Conservation (phyloP, 2,797 vertebrate genomes). For the Pseudochaenichthys georgianus region DNA sequence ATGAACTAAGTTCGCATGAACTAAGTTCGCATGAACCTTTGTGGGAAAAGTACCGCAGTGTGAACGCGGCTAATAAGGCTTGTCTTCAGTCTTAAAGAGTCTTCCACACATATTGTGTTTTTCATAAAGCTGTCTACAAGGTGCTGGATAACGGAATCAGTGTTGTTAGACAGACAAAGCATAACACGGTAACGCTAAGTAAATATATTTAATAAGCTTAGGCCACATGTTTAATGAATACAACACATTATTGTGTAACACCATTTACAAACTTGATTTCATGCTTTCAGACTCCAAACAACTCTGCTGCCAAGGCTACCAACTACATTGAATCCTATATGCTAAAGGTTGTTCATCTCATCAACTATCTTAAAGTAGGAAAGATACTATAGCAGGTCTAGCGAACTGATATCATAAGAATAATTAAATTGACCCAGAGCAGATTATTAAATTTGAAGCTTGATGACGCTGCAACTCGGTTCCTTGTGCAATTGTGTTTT, state of each 20-base stretch:
- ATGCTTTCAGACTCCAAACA: not conserved
- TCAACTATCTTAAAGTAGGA: not conserved
- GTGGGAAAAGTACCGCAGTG: too few species aligned
- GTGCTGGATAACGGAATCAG: not conserved
- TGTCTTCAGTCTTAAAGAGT: conserved; percentile 3
- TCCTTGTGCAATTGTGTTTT: not conserved
- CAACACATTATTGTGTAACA: not conserved
- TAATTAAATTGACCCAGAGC: not conserved
- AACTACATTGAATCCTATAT: not conserved
- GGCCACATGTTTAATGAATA: not conserved
- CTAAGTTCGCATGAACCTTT: too few species aligned
- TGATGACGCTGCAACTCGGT: not conserved
- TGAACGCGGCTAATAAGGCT: too few species aligned
- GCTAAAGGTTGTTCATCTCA: not conserved
- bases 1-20: too few species aligned
- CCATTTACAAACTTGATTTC: conserved; percentile 5
- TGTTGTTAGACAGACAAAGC: not conserved
- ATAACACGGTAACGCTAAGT: not conserved
- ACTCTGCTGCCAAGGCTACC: conserved; percentile 15
- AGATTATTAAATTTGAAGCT: not conserved
- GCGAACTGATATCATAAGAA: not conserved
- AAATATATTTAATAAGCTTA: conserved; percentile 9
- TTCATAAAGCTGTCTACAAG: conserved; percentile 18
- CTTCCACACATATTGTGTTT: conserved; percentile 9
- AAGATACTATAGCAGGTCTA: not conserved